Percentiles rank a stretch among this genome's conserved stretches.
These are phyloP conservation scores for Lucilia sericata DNA, from an alignment of 1,140 invertebrate species.

Conservation along the genomic window DNA sequence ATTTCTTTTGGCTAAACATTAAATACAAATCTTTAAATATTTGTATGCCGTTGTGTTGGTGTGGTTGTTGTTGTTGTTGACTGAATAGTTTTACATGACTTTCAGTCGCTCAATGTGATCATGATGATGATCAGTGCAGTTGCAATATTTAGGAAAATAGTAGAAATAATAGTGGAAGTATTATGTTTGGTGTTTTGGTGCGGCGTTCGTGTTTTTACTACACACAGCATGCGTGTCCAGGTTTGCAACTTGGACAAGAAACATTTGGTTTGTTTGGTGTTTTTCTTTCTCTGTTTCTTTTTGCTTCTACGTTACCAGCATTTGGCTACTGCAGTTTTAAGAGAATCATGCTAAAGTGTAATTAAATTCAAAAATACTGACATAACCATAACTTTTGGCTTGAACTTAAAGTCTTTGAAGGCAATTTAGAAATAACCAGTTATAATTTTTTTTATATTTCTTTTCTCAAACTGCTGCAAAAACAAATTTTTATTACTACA, in stretches of 20 bases:
- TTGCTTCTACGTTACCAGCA: background rate
- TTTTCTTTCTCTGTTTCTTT: background rate
- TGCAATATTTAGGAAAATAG: background rate
- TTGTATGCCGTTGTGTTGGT: background rate
- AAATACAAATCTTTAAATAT: background rate
- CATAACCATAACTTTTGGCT: slow-evolving; percentile 41
- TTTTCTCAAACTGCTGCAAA: background rate
- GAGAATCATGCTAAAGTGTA: slow-evolving; percentile 37
- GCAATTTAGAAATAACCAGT: slow-evolving; percentile 42
- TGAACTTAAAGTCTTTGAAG: slow-evolving; percentile 40
- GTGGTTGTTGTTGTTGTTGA: too few relatives aligned
- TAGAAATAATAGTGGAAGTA: too few relatives aligned
- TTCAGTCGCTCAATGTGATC: background rate
- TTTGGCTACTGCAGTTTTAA: slow-evolving; percentile 36
- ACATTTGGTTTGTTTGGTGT: background rate
- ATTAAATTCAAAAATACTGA: slow-evolving; percentile 40
- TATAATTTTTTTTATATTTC: background rate
- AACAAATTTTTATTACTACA: slow-evolving; percentile 22
- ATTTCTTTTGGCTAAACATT: background rate
- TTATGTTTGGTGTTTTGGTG: too few relatives aligned
- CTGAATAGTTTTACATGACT: background rate
- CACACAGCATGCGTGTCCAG: slow-evolving; percentile 25
- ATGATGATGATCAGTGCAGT: background rate
- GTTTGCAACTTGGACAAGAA: background rate
- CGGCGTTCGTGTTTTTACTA: background rate